Evolutionary conservation across 2,797 vertebrate genomes (phyloP).

Genomic region (Eremophila alpestris): DNA sequence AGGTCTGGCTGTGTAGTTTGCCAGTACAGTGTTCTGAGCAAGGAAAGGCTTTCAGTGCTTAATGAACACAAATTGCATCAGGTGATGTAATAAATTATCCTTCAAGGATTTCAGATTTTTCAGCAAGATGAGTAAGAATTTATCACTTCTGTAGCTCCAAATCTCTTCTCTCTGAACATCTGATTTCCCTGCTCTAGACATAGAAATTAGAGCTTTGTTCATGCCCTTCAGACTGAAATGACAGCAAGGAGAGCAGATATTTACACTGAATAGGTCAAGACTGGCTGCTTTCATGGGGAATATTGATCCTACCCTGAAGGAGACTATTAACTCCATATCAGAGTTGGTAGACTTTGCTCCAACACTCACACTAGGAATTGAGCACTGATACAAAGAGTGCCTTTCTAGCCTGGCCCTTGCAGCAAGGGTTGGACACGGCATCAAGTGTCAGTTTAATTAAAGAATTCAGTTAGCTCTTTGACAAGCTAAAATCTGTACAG

Average conservation of each 20-base stretch:
- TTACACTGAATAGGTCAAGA: constrained; percentile 12
- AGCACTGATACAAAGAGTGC: not conserved
- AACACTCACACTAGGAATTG: not conserved
- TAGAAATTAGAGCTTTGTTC: constrained; percentile 13
- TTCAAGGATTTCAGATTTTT: constrained; percentile 28
- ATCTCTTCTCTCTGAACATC: not conserved
- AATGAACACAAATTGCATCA: constrained; percentile 10
- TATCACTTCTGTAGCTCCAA: not conserved
- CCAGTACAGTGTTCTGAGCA: constrained; percentile 10
- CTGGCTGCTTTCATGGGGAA: not conserved
- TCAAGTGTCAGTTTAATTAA: constrained; percentile 3
- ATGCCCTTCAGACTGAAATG: constrained; percentile 9
- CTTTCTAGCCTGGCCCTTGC: constrained; percentile 39
- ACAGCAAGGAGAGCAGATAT: constrained; percentile 8
- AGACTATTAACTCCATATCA: not conserved
- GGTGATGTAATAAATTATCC: not conserved
- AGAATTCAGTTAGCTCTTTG: not conserved
- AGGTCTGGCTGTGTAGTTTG: not conserved
- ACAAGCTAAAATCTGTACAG: not conserved
- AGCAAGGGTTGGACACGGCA: not conserved
- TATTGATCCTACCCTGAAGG: not conserved
- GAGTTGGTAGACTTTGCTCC: constrained; percentile 1
- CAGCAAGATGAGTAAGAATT: not conserved
- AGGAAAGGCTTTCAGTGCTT: constrained; percentile 21
- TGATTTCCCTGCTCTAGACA: not conserved